These are phyloP conservation scores for Anthonomus grandis DNA, from an alignment of 1,140 invertebrate species.

Conservation along the genomic window DNA sequence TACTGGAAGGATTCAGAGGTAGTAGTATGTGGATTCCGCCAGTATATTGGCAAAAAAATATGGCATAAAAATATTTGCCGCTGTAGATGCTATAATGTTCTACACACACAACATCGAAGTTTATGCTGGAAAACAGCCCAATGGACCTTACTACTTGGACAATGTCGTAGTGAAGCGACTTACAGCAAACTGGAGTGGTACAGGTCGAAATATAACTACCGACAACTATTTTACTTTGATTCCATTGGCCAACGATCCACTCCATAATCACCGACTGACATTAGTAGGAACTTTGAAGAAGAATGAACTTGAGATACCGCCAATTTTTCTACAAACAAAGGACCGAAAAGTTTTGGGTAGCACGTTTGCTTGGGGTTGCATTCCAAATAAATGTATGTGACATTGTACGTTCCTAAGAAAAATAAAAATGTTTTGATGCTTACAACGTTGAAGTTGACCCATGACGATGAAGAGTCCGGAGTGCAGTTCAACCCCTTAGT, in stretches of 20 bases:
- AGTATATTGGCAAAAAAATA: neutral
- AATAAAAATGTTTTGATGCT: neutral
- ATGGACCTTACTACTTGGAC: neutral
- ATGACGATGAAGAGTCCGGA: too few species aligned
- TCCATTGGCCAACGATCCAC: neutral
- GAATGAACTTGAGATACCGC: neutral
- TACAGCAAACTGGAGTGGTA: neutral
- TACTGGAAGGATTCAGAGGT: neutral
- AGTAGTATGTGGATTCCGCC: too few species aligned
- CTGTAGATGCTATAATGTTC: neutral
- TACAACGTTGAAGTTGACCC: neutral
- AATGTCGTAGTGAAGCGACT: neutral
- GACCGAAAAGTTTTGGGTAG: neutral
- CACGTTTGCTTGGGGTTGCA: neutral
- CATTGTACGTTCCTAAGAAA: neutral
- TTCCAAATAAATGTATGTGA: neutral
- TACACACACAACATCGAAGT: neutral
- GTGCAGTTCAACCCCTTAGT: neutral
- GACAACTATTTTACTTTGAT: neutral
- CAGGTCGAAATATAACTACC: neutral
- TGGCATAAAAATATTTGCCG: neutral
- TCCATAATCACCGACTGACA: neutral
- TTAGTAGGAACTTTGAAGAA: neutral
- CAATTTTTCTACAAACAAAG: neutral
- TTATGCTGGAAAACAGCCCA: neutral